phyloP scores from a whole-genome alignment of 2,888 invertebrate genomes.

The Caenorhabditis wallacei region DNA sequence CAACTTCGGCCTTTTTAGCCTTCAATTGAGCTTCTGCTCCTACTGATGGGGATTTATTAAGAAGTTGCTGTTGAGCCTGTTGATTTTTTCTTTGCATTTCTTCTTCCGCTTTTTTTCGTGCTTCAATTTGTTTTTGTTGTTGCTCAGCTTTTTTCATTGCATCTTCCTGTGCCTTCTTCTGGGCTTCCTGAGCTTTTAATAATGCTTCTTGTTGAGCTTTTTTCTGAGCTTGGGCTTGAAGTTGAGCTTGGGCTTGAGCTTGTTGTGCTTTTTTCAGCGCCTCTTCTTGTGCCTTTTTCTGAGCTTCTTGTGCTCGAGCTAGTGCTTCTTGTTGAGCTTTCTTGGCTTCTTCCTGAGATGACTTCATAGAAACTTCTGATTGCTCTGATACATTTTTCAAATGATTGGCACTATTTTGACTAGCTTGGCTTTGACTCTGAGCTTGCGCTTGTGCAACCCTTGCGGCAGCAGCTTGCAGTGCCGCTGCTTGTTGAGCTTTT shows the following conservation, averaged over 20 bases:
- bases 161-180: slow-evolving; percentile 37
- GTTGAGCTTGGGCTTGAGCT: slow-evolving; percentile 29
- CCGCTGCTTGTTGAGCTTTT: slow-evolving; percentile 71
- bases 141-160: slow-evolving; percentile 37
- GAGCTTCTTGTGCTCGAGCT: slow-evolving; percentile 74
- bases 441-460: slow-evolving; percentile 68
- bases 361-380: too few species aligned
- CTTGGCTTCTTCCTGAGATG: slow-evolving; percentile 49
- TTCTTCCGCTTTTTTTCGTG: too few species aligned
- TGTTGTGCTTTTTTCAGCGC: slow-evolving; percentile 48
- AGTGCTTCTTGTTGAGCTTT: slow-evolving; percentile 74
- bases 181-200: slow-evolving; percentile 31
- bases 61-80: too few species aligned
- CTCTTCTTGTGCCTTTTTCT: slow-evolving; percentile 68
- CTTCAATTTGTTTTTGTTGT: background rate
- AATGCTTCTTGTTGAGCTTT: slow-evolving; percentile 17
- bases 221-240: slow-evolving; percentile 6
- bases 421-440: slow-evolving; percentile 55
- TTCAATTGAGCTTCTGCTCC: too few species aligned
- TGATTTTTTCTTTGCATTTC: too few species aligned
- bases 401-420: background rate
- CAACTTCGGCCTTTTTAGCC: too few species aligned
- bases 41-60: too few species aligned
- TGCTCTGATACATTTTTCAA: background rate
- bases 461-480: slow-evolving; percentile 72